Evolutionary conservation across 2,888 invertebrate species (phyloP).

Genomic region (Bellardia pandia): DNA sequence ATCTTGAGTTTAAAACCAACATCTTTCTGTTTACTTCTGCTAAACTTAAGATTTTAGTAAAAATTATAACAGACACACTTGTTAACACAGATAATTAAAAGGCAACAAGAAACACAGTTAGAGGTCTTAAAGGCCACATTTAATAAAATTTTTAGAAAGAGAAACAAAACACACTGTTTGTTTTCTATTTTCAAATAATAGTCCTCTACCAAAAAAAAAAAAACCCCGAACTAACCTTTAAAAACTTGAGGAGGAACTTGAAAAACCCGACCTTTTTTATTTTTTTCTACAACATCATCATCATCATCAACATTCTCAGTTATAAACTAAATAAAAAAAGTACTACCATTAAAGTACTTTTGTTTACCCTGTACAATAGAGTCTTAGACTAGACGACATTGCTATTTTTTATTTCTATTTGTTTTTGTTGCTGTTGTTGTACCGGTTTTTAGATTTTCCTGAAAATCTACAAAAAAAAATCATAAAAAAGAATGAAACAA

Average conservation of each 20-base stretch:
- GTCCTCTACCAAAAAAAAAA: background rate
- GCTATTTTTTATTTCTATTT: conserved; percentile 1
- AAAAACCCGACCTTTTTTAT: background rate
- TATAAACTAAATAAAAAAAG: conserved; percentile 3
- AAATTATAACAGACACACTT: conserved; percentile 5
- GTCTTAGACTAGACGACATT: conserved; percentile 54
- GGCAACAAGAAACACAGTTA: background rate
- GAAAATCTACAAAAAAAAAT: background rate
- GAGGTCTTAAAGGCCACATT: conserved; percentile 41
- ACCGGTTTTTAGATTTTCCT: conserved; percentile 44
- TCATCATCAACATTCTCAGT: background rate
- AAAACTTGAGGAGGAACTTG: conserved; percentile 17
- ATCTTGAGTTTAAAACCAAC: background rate
- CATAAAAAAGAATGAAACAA: conserved; percentile 21
- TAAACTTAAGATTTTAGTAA: background rate
- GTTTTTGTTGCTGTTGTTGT: conserved; percentile 30
- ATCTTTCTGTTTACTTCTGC: background rate
- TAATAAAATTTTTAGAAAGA: conserved; percentile 45
- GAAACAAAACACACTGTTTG: background rate
- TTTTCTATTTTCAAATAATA: conserved; percentile 6
- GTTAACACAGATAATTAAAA: conserved; percentile 16
- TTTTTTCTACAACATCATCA: background rate
- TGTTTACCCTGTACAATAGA: conserved; percentile 51
- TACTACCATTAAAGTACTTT: conserved; percentile 8
- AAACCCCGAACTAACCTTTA: background rate